Evolutionary conservation across 2,113 vertebrate species (phyloP), one percentile per base, ranked within the genome.

Genomic region (Vicugna pacos): DNA sequence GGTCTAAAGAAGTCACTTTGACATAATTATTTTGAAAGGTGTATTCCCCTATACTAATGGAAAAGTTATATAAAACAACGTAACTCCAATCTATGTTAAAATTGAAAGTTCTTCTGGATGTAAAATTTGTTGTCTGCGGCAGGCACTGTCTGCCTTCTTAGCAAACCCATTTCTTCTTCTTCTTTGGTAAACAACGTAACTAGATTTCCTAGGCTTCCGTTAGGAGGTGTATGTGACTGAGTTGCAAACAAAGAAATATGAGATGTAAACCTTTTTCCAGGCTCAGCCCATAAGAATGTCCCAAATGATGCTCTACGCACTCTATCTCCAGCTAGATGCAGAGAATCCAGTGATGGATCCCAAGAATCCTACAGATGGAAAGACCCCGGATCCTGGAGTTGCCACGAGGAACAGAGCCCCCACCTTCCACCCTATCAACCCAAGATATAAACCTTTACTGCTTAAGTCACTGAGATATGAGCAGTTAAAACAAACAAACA

Each of bases 1-100:
- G 38, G 8, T 65, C 60, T 22, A 64, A 38, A 76, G 90, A 82
- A 56, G 64, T 56, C 19, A 32, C 42, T 94, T 54, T 56, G 28
- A 69, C 46, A 76, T 22, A 17, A 89, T 30, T 54, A 73, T 46
- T 58, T 46, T 80, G 26, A 86, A 89, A 91, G 8, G 14, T 30
- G 32, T 35, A 64, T 62, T 81, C 46, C 24, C 8, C 32, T 86
- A 24, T 56, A 85, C 13, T 84, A 58, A 58, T 35, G 24, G 13
- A 82, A 48, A 6, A 50, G 38, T 42, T 76, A 62, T 32, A 46
- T 79, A 80, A 76, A 35, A 88, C 12, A 84, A 64, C 5, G 6
- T 64, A 64, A 96, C 24, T 95, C 3, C 73, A 65, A 92, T 22
- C 48, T 52, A 65, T 6, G 32, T 69, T 52, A 91, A 94, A 89